Base-by-base conservation (phyloP, 2,113 vertebrate species). In the Chunga burmeisteri region DNA sequence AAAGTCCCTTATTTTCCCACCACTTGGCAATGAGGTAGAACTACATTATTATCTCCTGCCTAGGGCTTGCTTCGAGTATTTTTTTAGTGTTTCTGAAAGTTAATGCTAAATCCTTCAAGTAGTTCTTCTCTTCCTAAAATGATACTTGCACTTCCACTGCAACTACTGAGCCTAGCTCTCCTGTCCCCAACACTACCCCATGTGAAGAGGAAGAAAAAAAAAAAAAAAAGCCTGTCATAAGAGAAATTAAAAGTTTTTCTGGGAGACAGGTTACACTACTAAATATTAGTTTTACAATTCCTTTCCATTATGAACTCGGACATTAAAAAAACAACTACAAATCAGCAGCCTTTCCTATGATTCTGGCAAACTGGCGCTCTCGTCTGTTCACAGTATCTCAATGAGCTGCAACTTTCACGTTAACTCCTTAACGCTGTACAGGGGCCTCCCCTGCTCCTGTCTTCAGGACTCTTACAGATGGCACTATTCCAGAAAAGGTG, bases 321-420 rank as follows among this genome's bases (percentile, higher is more conserved):
- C 70, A 84, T 73, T 6, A 50, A 71, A 66, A 3, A 10, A 75
- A 12, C 9, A 46, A n/a, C 15, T 47, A 34, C 29, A 79, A 25
- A 65, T 38, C 17, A 42, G 5, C 13, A 22, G 65, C 36, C 9
- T 70, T 22, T 78, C 53, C 50, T n/a, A 0, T 2, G 26, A 44
- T 52, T 52, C 36, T 65, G 20, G 30, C 20, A 38, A 53, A 29
- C 34, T 32, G 30, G 27, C 74, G 47, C 40, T 32, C 2, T 13
- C 49, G 38, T 55, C 21, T 63, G 21, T 46, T 66, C 11, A 7
- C 46, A 47, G 8, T 9, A 11, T 21, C 40, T 22, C 32, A 16
- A 1, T 5, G 46, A 36, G 29, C 40, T 42, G 53, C 10, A 8
- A 53, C 16, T 53, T 56, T 38, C 1, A 0, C 1, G 17, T 20